Percentiles rank a stretch among this genome's conserved stretches.
Conservation (phyloP, 2,113 vertebrate genomes). For the Misgurnus anguillicaudatus region DNA sequence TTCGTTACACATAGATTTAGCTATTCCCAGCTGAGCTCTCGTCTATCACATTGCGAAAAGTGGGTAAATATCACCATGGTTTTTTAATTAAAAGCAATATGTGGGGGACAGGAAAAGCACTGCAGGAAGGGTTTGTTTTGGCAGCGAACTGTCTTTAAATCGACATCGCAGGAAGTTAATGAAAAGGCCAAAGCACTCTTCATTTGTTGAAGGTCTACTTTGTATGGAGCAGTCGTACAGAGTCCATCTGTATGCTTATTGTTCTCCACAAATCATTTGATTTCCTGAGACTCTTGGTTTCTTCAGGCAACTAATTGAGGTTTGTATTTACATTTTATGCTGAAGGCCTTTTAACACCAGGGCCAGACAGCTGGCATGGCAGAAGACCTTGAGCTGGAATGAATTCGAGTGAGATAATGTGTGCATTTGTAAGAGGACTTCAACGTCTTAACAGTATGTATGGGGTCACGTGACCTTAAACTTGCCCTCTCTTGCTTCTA, state of each 20-base stretch:
- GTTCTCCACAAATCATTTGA: slow-evolving; percentile 53
- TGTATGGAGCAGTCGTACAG: slow-evolving; percentile 15
- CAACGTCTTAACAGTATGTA: background rate
- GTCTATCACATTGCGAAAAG: slow-evolving; percentile 56
- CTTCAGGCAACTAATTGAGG: slow-evolving; percentile 43
- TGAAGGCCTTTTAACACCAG: slow-evolving; percentile 37
- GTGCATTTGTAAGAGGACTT: slow-evolving; percentile 25
- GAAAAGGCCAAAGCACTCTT: slow-evolving; percentile 44
- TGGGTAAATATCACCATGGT: slow-evolving; percentile 61
- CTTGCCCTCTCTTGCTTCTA: background rate
- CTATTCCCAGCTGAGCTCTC: slow-evolving; percentile 52
- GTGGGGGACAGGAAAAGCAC: slow-evolving; percentile 37
- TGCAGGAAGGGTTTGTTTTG: slow-evolving; percentile 51
- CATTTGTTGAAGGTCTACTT: slow-evolving; percentile 38
- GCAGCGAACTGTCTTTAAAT: slow-evolving; percentile 38
- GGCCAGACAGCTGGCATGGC: slow-evolving; percentile 37
- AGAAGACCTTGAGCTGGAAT: slow-evolving; percentile 35
- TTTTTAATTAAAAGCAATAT: slow-evolving; percentile 58
- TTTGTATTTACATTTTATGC: slow-evolving; percentile 52
- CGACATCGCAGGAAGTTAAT: slow-evolving; percentile 50
- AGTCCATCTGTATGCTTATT: slow-evolving; percentile 53
- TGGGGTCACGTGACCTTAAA: background rate
- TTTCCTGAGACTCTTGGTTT: slow-evolving; percentile 51
- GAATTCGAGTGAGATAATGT: slow-evolving; percentile 41
- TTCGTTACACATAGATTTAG: slow-evolving; percentile 67